Base-by-base conservation (phyloP, 2,113 vertebrate species). In the Saguinus imperator region DNA sequence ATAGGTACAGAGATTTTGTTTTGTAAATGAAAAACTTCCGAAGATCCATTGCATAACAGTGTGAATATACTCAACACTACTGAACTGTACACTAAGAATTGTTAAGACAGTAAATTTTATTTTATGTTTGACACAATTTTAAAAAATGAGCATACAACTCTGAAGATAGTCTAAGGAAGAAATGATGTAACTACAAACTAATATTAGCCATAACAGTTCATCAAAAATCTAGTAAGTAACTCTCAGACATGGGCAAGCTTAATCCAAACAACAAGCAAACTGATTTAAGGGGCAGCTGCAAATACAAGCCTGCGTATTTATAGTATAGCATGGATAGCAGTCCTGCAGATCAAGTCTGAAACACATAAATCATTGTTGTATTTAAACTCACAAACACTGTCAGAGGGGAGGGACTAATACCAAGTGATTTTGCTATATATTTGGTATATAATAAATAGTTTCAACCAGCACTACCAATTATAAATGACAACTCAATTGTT, bases 251-350 rank as follows among this genome's bases (percentile, higher is more conserved):
- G 14, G 20, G 5, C 48, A 95, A 57, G 8, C 8, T 50, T 40
- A 91, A 61, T 48, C 68, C 50, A 23, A 77, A 7, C 4, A 87
- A 55, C 4, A 87, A 55, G 43, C 52, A 87, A 92, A 92, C 11
- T 37, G 14, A 82, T n/a, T 21, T 52, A 73, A 55, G 43, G n/a
- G 64, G n/a, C 8, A 45, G 23, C 11, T 82, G 16, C 9, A 21
- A 17, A 61, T 2, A 73, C 3, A 48, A 80, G 37, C 29, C n/a
- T 45, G 21, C 1, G 45, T 61, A 66, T 66, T 52, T 13, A 43
- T 4, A 27, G 25, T 0, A 16, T 2, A 23, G 20, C 9, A 11
- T 25, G 9, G 20, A 43, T 0, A 23, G 45, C 18, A 52, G 52
- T 43, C 45, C 68, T 29, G 72, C 13, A 79, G 58, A 27, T 86